Evolutionary conservation across 2,888 invertebrate genomes (phyloP).

Genomic region (Thymelicus sylvestris): DNA sequence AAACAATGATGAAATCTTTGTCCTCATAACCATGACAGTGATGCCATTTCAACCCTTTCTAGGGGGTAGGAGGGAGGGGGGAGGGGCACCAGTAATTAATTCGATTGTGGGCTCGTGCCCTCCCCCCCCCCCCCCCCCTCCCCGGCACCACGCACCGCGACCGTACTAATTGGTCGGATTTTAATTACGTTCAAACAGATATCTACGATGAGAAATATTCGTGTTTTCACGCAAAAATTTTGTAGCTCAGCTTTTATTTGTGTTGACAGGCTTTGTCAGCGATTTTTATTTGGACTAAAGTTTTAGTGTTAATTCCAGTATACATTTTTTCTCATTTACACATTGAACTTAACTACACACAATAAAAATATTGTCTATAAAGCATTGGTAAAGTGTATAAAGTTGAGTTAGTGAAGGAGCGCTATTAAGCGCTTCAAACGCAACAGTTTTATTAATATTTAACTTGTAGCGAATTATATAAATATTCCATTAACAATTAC

Average conservation of each 20-base stretch:
- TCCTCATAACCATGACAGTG: neutral
- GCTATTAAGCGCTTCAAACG: too few relatives aligned
- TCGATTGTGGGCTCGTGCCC: slow-evolving; percentile 19
- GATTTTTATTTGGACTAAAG: neutral
- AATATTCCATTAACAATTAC: too few relatives aligned
- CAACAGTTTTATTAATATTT: too few relatives aligned
- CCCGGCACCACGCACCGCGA: slow-evolving; percentile 44
- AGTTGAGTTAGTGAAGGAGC: too few relatives aligned
- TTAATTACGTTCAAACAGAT: slow-evolving; percentile 68
- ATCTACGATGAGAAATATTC: slow-evolving; percentile 32
- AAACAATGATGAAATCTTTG: neutral
- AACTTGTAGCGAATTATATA: too few relatives aligned
- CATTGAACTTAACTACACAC: too few relatives aligned
- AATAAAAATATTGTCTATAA: too few relatives aligned
- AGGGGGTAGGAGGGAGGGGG: neutral
- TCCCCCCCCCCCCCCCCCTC: slow-evolving; percentile 16
- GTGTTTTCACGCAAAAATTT: slow-evolving; percentile 12
- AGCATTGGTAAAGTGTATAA: too few relatives aligned
- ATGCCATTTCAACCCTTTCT: neutral
- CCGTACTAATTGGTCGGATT: slow-evolving; percentile 68
- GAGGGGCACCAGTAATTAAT: slow-evolving; percentile 17
- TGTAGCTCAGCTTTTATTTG: slow-evolving; percentile 7
- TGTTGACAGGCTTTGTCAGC: neutral
- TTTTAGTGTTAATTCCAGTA: too few relatives aligned
- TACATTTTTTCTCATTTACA: too few relatives aligned